Percentiles rank a stretch among this genome's conserved stretches.
Evolutionary conservation across 2,797 vertebrate species (phyloP).

Genomic region (Sebastes hubbsi): DNA sequence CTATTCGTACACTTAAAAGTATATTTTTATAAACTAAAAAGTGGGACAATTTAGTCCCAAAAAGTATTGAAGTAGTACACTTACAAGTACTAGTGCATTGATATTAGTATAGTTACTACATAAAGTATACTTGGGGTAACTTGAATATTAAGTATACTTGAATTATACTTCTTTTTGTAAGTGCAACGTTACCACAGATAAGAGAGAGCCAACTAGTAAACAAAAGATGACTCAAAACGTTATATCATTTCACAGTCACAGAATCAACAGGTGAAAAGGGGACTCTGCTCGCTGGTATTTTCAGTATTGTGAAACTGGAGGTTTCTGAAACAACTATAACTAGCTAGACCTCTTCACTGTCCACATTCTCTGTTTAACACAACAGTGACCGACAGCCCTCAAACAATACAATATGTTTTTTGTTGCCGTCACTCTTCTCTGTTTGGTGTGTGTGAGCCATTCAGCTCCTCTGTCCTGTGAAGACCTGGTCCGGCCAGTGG

Average conservation of each 20-base stretch:
- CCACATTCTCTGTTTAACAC: not conserved
- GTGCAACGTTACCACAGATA: not conserved
- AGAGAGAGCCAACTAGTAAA: not conserved
- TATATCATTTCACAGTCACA: not conserved
- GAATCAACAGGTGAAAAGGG: not conserved
- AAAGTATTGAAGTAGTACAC: too few relatives aligned
- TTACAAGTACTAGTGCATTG: too few relatives aligned
- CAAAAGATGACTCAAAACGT: not conserved
- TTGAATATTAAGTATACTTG: too few relatives aligned
- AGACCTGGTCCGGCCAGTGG: conserved; percentile 20
- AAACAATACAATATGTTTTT: conserved; percentile 18
- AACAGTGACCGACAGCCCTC: not conserved
- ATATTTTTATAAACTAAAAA: too few relatives aligned
- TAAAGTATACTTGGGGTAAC: too few relatives aligned
- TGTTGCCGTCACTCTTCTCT: not conserved
- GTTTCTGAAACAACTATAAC: not conserved
- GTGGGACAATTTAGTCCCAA: too few relatives aligned
- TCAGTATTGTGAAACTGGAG: not conserved
- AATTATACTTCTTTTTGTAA: too few relatives aligned
- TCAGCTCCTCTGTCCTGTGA: conserved; percentile 44
- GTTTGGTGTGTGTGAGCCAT: conserved; percentile 2
- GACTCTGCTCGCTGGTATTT: not conserved
- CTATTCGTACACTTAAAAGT: too few relatives aligned
- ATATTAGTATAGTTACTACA: too few relatives aligned
- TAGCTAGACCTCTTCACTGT: not conserved